These are phyloP conservation scores for Pantherophis vulpinus DNA, from an alignment of 2,797 vertebrate genomes.

Conservation along the genomic window DNA sequence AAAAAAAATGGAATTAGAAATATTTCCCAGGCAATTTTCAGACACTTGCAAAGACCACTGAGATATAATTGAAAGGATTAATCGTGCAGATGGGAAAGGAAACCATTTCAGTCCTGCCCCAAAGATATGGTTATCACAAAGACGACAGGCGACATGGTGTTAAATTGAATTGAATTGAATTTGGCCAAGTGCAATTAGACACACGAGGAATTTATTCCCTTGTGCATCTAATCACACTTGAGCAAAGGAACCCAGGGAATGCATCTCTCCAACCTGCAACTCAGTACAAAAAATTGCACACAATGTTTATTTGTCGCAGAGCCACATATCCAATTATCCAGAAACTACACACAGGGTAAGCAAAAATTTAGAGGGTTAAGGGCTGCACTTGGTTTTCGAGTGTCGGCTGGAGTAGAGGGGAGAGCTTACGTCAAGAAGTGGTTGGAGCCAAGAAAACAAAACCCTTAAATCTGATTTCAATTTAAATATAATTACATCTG, in stretches of 20 bases:
- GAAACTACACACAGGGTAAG: neutral
- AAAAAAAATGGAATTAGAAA: neutral
- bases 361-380: neutral
- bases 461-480: neutral
- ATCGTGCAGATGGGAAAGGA: neutral
- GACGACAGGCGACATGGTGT: neutral
- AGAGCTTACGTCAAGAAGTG: neutral
- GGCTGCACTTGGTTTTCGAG: neutral
- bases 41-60: neutral
- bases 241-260: neutral
- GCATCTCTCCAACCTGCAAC: too few species aligned
- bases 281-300: neutral
- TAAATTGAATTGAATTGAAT: neutral
- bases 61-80: neutral
- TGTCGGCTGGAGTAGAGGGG: neutral
- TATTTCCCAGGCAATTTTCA: neutral
- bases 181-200: neutral
- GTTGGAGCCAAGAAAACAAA: neutral
- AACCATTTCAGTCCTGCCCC: neutral
- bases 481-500: neutral
- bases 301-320: neutral
- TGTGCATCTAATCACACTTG: neutral
- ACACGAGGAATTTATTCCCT: neutral
- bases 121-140: neutral
- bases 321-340: neutral